A percentile compares a stretch with the other conserved stretches of the same genome.
Conservation (phyloP, 2,888 invertebrate genomes). For the Scaptomyza tumidula region DNA sequence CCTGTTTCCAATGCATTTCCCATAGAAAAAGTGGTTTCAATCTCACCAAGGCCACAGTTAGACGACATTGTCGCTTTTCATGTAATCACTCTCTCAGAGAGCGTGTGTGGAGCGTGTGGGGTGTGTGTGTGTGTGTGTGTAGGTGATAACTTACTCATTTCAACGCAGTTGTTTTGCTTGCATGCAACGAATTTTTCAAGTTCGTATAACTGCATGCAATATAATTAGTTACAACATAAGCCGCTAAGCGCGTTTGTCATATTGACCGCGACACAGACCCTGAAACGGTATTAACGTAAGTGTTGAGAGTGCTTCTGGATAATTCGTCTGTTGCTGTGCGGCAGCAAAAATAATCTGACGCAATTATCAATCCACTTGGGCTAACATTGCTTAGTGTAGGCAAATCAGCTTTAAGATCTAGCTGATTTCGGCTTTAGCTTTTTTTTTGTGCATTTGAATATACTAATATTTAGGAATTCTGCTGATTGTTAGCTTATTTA, state of each 20-base stretch:
- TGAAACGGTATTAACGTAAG: constrained; percentile 11
- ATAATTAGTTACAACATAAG: constrained; percentile 48
- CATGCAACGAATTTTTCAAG: constrained; percentile 50
- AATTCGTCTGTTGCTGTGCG: constrained; percentile 62
- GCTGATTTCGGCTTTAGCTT: too few species aligned
- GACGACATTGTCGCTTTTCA: constrained; percentile 60
- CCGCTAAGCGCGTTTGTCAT: constrained; percentile 23
- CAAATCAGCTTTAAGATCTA: background rate
- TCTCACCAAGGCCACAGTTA: constrained; percentile 61
- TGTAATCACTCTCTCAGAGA: constrained; percentile 31
- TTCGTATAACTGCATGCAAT: constrained; percentile 69
- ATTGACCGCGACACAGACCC: constrained; percentile 63
- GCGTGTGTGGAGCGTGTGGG: background rate
- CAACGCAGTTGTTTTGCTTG: constrained; percentile 21
- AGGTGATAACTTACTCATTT: constrained; percentile 46
- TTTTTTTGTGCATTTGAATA: background rate
- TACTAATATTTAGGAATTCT: background rate
- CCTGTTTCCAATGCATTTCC: constrained; percentile 69
- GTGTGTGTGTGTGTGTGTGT: constrained; percentile 2
- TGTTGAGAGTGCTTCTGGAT: background rate
- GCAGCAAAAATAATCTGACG: constrained; percentile 44
- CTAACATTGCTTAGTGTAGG: background rate
- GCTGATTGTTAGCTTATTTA: too few species aligned
- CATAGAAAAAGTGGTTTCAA: constrained; percentile 52
- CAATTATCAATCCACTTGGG: constrained; percentile 22